Conservation (phyloP, 2,797 vertebrate species). For the Danio jaintianensis region DNA sequence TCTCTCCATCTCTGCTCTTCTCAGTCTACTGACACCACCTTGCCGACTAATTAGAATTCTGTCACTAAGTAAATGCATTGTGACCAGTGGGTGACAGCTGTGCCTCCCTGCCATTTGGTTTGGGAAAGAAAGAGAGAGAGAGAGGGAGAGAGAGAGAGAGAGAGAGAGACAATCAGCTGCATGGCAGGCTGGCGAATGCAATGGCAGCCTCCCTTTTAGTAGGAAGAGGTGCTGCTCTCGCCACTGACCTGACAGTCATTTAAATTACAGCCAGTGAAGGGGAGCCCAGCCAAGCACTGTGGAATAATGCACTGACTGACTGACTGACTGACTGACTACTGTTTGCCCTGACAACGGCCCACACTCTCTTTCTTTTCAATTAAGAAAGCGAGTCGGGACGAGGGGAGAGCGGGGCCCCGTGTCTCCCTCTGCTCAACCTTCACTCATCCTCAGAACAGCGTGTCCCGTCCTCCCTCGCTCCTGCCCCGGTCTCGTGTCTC, state of each 20-base stretch:
- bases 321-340: constrained; percentile 70
- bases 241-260: constrained; percentile 99
- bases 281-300: constrained; percentile 80
- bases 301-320: constrained; percentile 83
- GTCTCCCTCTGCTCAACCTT: constrained; percentile 53
- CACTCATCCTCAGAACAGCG: constrained; percentile 58
- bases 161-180: constrained; percentile 85
- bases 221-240: constrained; percentile 93
- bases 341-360: constrained; percentile 65
- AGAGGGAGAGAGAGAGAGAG: constrained; percentile 64
- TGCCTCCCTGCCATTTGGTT: constrained; percentile 86
- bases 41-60: constrained; percentile 99
- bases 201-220: constrained; percentile 98
- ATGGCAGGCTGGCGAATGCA: constrained; percentile 84
- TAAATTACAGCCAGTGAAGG: constrained; percentile 85
- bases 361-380: constrained; percentile 70
- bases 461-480: constrained; percentile 55
- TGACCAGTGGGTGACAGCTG: constrained; percentile 97
- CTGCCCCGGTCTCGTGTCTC: constrained; percentile 56
- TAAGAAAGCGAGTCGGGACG: constrained; percentile 61
- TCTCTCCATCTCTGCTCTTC: constrained; percentile 59
- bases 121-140: constrained; percentile 63
- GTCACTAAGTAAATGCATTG: constrained; percentile 99
- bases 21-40: constrained; percentile 86
- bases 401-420: constrained; percentile 41